A percentile compares a stretch with the other conserved stretches of the same genome.
These are phyloP conservation scores for Corythornis cristatus DNA, from an alignment of 2,113 vertebrate species.

Conservation along the genomic window DNA sequence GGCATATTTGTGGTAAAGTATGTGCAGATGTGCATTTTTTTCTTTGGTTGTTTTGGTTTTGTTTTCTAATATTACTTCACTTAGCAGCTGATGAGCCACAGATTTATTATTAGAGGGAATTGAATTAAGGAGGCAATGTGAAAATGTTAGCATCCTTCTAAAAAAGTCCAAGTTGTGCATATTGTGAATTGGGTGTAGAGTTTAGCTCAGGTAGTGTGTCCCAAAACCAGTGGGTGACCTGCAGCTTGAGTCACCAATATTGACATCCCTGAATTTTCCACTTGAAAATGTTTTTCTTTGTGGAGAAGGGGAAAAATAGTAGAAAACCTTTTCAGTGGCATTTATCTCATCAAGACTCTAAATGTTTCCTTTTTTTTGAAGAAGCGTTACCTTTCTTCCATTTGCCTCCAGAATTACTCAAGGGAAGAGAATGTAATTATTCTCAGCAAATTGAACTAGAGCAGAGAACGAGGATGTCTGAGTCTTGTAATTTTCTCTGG, in stretches of 20 bases:
- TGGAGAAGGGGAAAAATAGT: neutral
- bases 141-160: neutral
- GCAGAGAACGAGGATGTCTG: neutral
- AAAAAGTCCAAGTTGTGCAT: neutral
- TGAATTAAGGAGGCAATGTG: neutral
- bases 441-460: slow-evolving; percentile 36
- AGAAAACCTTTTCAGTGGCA: neutral
- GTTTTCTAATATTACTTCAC: neutral
- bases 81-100: neutral
- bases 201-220: neutral
- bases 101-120: neutral
- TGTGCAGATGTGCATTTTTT: neutral
- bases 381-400: slow-evolving; percentile 2
- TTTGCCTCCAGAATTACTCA: neutral
- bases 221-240: neutral
- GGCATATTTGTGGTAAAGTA: neutral
- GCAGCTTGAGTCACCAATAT: neutral
- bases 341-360: neutral
- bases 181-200: neutral
- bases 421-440: slow-evolving; percentile 47
- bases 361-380: neutral
- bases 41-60: neutral
- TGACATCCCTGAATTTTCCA: neutral
- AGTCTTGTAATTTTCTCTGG: slow-evolving; percentile 17
- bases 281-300: neutral